Percentiles rank a stretch among this genome's conserved stretches.
Conservation (phyloP, 2,113 vertebrate species). For the Ailuropoda melanoleuca region DNA sequence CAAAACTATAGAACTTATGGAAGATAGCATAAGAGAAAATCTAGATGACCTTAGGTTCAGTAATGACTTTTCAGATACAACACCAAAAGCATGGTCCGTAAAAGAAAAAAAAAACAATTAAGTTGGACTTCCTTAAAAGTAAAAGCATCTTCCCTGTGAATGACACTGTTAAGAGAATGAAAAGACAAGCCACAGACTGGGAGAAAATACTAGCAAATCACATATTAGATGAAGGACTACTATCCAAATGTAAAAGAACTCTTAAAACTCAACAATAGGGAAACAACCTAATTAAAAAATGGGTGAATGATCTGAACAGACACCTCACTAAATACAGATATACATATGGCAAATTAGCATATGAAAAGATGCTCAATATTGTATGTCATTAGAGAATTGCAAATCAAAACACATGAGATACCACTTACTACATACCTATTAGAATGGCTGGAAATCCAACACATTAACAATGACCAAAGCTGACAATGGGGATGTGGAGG, state of each 20-base stretch:
- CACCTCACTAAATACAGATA: not conserved
- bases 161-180: not conserved
- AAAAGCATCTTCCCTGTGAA: not conserved
- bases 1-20: not conserved
- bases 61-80: not conserved
- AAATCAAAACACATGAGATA: conserved; percentile 19
- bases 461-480: not conserved
- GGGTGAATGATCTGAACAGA: not conserved
- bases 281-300: not conserved
- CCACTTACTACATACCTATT: not conserved
- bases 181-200: not conserved
- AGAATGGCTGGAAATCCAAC: conserved; percentile 7
- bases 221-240: not conserved
- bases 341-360: not conserved
- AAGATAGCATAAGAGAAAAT: not conserved
- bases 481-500: not conserved
- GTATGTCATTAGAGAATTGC: not conserved
- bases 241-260: not conserved
- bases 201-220: conserved; percentile 1
- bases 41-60: not conserved
- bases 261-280: not conserved
- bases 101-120: not conserved
- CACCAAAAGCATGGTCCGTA: not conserved
- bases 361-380: conserved; percentile 5
- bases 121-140: not conserved